These are phyloP conservation scores for Synanthedon formicaeformis DNA, from an alignment of 2,888 invertebrate species.

Conservation along the genomic window DNA sequence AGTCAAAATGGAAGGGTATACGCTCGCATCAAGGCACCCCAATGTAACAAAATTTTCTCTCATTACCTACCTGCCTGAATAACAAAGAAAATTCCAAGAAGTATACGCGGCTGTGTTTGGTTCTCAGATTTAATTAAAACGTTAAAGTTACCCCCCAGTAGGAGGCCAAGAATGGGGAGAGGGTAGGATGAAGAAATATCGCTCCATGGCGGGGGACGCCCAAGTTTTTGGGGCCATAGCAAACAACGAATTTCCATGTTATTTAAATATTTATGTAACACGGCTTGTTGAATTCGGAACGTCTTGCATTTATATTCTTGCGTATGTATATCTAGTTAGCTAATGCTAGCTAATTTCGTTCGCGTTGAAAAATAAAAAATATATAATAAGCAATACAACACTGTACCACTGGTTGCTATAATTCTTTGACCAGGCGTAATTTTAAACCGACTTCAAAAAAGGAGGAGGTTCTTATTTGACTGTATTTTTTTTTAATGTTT, in stretches of 20 bases:
- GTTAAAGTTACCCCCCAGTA: constrained; percentile 23
- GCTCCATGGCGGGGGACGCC: constrained; percentile 19
- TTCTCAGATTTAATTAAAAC: constrained; percentile 63
- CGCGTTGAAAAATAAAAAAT: too few species aligned
- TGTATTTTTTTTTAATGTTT: too few species aligned
- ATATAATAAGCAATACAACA: too few species aligned
- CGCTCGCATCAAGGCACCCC: not conserved
- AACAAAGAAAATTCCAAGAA: constrained; percentile 59
- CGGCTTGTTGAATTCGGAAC: not conserved
- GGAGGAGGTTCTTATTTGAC: too few species aligned
- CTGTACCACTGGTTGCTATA: too few species aligned
- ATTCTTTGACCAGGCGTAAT: too few species aligned
- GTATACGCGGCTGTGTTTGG: constrained; percentile 36
- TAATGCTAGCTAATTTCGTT: too few species aligned
- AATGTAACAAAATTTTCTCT: not conserved
- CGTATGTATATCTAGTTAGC: too few species aligned
- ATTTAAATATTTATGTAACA: constrained; percentile 43
- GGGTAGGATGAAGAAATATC: constrained; percentile 45
- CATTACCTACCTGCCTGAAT: not conserved
- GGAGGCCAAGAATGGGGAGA: constrained; percentile 6
- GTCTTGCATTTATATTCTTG: not conserved
- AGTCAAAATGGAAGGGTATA: not conserved
- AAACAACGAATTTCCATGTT: constrained; percentile 65
- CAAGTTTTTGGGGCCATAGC: constrained; percentile 54
- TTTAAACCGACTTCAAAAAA: too few species aligned